Base-by-base conservation (phyloP, 2,113 vertebrate species). In the Speoplatyrhinus poulsoni region DNA sequence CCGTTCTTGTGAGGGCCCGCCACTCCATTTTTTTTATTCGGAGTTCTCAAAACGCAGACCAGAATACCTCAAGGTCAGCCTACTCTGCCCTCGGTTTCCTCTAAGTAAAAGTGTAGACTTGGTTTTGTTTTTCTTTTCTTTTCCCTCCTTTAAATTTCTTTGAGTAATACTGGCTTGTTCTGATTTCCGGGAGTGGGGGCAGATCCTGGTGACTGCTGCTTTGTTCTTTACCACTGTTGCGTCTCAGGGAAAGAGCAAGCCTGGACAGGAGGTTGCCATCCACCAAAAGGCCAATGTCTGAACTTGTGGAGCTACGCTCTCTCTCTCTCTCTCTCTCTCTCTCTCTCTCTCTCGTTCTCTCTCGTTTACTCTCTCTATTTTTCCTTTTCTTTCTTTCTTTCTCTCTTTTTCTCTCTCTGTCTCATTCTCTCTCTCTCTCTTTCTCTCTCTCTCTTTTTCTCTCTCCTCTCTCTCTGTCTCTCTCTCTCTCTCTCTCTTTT, bases 141-240 rank as follows among this genome's bases (percentile, higher is more conserved):
- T 26, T 19, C 7, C 7, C 36, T 5, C 36, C 36, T 41, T 41
- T 41, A 5, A 0, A 5, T 67, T 56, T 66, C 72, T 81, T 50
- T 15, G 76, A 71, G 68, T 79, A 15, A 73, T 72, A 81, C 76
- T 53, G 66, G 77, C 76, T 60, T 67, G 65, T 69, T 26, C 70
- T 72, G 73, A 81, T 88, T 81, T 88, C 85, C 82, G 74, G 82
- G 75, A 56, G 9, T n/a, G 26, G 76, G 65, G 49, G 76, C 76
- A 82, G 86, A 83, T 85, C 72, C 72, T 67, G 77, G 70, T 84
- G 84, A 87, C 78, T 89, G 77, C 69, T 66, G 64, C 85, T 91
- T 90, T 92, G 90, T 92, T 91, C 87, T 87, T 79, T 71, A 72
- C 85, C 85, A 85, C 76, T 89, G 85, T 90, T 89, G 82, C 81